A percentile compares a stretch with the other conserved stretches of the same genome.
These are phyloP conservation scores for Ferrisia virgata DNA, from an alignment of 2,888 invertebrate genomes.

Conservation along the genomic window DNA sequence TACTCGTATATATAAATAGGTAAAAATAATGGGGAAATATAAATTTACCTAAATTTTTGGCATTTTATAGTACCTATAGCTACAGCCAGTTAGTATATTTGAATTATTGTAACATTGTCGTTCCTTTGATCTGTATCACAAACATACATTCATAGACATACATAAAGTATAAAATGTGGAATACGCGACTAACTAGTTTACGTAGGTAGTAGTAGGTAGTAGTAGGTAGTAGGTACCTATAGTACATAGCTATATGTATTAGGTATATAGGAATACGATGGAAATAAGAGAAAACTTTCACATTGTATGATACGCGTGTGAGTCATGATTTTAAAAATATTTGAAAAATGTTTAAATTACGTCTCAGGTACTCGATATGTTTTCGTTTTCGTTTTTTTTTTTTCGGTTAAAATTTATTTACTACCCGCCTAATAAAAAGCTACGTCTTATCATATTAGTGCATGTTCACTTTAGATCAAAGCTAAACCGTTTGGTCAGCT, in stretches of 20 bases:
- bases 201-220: too few relatives aligned
- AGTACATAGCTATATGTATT: not conserved
- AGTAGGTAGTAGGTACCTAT: too few relatives aligned
- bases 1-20: too few relatives aligned
- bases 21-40: not conserved
- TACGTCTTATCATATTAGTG: slow-evolving; percentile 1
- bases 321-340: slow-evolving; percentile 3
- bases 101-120: not conserved
- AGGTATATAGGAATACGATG: not conserved
- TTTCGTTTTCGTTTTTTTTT: not conserved
- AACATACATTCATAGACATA: too few relatives aligned
- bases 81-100: not conserved
- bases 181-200: not conserved
- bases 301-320: not conserved
- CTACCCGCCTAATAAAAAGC: slow-evolving; percentile 7
- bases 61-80: not conserved
- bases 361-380: not conserved
- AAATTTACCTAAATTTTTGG: not conserved
- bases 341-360: slow-evolving; percentile 21
- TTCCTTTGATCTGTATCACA: not conserved
- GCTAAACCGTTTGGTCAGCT: not conserved
- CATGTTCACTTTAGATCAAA: slow-evolving; percentile 8
- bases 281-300: slow-evolving; percentile 20
- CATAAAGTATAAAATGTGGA: not conserved
- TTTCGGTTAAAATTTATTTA: not conserved